phyloP scores from a whole-genome alignment of 2,797 vertebrate genomes.

The Syngnathus rostellatus region DNA sequence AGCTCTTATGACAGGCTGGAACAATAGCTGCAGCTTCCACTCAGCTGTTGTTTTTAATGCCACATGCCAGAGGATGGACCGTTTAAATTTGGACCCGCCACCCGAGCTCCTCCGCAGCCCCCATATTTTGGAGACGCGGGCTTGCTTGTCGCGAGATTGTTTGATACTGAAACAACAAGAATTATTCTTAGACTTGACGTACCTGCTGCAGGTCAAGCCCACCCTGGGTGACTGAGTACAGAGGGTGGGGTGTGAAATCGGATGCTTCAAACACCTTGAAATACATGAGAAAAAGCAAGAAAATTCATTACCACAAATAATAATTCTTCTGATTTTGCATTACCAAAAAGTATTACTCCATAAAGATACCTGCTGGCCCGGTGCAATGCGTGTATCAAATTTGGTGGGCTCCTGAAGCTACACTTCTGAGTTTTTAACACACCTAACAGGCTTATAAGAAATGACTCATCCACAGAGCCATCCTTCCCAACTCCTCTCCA shows the following conservation, averaged over 20 bases:
- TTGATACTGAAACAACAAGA: constrained; percentile 8
- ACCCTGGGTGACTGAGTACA: constrained; percentile 63
- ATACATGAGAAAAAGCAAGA: constrained; percentile 9
- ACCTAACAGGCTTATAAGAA: constrained; percentile 50
- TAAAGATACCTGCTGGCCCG: background rate
- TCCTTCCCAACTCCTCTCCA: constrained; percentile 30
- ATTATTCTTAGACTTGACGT: constrained; percentile 9
- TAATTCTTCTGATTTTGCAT: background rate
- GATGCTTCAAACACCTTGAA: constrained; percentile 62
- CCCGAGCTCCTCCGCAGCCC: constrained; percentile 26
- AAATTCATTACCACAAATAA: background rate
- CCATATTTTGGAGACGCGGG: background rate
- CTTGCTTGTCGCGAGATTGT: background rate
- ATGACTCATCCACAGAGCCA: constrained; percentile 46
- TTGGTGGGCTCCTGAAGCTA: constrained; percentile 26
- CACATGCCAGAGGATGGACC: constrained; percentile 53
- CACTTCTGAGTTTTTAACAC: constrained; percentile 47
- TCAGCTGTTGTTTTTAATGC: constrained; percentile 68
- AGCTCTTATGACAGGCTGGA: constrained; percentile 54
- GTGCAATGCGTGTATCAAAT: constrained; percentile 20
- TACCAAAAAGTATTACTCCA: background rate
- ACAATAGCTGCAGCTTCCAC: constrained; percentile 65
- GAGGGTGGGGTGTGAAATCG: constrained; percentile 62
- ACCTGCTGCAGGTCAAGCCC: constrained; percentile 69
- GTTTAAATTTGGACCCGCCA: constrained; percentile 55